Evolutionary conservation across 2,113 vertebrate species (phyloP).

Genomic region (Scolopax mira): DNA sequence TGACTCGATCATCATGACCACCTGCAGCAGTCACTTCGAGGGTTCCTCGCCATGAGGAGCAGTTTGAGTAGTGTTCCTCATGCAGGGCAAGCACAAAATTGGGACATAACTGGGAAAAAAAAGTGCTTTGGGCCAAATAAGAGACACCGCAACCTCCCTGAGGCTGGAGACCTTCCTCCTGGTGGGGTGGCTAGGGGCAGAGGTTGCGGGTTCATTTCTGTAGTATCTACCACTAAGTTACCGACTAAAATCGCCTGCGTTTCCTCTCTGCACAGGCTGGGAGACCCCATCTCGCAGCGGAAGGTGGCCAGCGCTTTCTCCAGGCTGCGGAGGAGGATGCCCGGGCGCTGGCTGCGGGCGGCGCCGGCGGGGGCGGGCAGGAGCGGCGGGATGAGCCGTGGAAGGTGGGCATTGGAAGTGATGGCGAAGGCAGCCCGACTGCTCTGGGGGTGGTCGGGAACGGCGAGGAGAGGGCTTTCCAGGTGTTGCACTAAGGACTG

Average conservation of each 20-base stretch:
- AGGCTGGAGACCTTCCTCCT: neutral
- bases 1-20: conserved; percentile 62
- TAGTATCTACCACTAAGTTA: neutral
- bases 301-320: neutral
- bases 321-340: neutral
- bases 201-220: neutral
- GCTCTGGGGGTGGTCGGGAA: neutral
- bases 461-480: fast-evolving
- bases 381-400: fast-evolving
- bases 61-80: neutral
- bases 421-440: fast-evolving
- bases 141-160: neutral
- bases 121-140: neutral
- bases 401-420: neutral
- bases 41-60: fast-evolving
- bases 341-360: fast-evolving
- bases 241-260: neutral
- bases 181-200: neutral
- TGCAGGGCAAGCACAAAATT: neutral
- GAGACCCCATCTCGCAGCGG: fast-evolving
- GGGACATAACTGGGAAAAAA: neutral
- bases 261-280: neutral
- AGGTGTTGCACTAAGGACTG: too few relatives aligned
- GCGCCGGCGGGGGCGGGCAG: fast-evolving
- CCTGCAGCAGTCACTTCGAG: conserved; percentile 38